Conservation (phyloP, 1,140 invertebrate genomes). For the Drosophila oshimai region DNA sequence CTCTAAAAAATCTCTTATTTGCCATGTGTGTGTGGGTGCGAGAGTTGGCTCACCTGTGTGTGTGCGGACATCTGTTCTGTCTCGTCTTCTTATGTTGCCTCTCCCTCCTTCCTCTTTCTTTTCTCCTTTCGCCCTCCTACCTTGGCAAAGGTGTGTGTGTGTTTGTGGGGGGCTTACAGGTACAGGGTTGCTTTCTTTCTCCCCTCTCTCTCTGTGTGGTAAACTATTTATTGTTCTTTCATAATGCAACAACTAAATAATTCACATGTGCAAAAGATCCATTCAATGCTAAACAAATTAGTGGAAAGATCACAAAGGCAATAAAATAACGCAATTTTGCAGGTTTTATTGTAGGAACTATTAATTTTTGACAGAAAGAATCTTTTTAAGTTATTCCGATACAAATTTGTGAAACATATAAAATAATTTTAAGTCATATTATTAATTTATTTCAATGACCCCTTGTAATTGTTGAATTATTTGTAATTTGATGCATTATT, state of each 20-base stretch:
- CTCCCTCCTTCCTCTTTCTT: neutral
- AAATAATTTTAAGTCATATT: no score
- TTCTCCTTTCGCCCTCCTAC: slow-evolving; percentile 24
- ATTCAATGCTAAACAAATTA: neutral
- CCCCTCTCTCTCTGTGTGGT: neutral
- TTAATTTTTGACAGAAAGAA: no score
- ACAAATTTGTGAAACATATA: no score
- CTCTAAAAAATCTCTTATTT: slow-evolving; percentile 15
- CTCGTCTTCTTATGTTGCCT: slow-evolving; percentile 7
- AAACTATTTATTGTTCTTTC: slow-evolving; percentile 25
- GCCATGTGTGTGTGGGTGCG: neutral
- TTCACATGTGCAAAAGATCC: neutral
- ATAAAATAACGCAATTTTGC: neutral
- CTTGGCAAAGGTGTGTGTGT: slow-evolving; percentile 12
- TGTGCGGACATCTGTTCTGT: slow-evolving; percentile 39
- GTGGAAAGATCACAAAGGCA: neutral
- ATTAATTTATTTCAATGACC: no score
- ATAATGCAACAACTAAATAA: slow-evolving; percentile 19
- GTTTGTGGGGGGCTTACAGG: neutral
- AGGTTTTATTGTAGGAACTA: no score
- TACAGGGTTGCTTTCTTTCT: neutral
- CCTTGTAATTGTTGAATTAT: no score
- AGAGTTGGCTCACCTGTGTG: neutral
- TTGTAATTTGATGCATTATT: no score
- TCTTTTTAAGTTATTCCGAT: no score